phyloP scores from a whole-genome alignment of 2,797 vertebrate genomes.

The Liparis tanakae region DNA sequence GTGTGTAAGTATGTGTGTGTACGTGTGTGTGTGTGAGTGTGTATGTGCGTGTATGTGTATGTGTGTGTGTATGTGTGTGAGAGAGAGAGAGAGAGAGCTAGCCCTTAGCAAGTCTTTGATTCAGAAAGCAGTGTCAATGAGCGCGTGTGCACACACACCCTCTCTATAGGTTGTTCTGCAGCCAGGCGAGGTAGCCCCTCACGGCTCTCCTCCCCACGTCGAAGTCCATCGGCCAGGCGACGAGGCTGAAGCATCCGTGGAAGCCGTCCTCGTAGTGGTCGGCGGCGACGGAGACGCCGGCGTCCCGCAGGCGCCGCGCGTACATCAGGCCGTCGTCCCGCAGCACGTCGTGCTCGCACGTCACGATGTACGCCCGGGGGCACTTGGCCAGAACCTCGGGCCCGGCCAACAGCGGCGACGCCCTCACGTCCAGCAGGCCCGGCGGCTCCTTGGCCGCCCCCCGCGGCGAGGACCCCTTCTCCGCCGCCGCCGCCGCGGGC shows the following conservation, averaged over 20 bases:
- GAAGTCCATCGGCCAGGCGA: conserved; percentile 86
- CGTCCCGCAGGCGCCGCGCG: conserved; percentile 85
- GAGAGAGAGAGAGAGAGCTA: background rate
- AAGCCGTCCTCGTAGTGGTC: conserved; percentile 91
- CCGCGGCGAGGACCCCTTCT: conserved; percentile 65
- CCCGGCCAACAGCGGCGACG: conserved; percentile 87
- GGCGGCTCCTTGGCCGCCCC: conserved; percentile 79
- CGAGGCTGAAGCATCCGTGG: conserved; percentile 91
- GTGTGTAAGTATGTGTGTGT: too few species aligned
- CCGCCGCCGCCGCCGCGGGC: conserved; percentile 65
- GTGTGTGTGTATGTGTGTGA: too few species aligned
- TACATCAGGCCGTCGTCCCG: conserved; percentile 96
- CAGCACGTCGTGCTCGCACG: conserved; percentile 92
- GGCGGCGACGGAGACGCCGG: conserved; percentile 86
- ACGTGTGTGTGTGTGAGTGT: too few species aligned
- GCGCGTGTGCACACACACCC: background rate
- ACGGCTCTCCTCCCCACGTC: conserved; percentile 83
- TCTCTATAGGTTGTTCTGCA: conserved; percentile 87
- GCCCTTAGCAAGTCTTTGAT: conserved; percentile 30
- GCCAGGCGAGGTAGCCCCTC: conserved; percentile 88
- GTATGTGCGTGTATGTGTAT: too few species aligned
- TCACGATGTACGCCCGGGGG: conserved; percentile 90
- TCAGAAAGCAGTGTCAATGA: conserved; percentile 22
- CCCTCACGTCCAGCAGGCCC: conserved; percentile 86
- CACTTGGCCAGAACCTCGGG: conserved; percentile 81